A percentile compares a stretch with the other conserved stretches of the same genome.
These are phyloP conservation scores for Cassiopea xamachana DNA, from an alignment of 30 jellyfish, hydroid and myxozoan species.

Conservation along the genomic window DNA sequence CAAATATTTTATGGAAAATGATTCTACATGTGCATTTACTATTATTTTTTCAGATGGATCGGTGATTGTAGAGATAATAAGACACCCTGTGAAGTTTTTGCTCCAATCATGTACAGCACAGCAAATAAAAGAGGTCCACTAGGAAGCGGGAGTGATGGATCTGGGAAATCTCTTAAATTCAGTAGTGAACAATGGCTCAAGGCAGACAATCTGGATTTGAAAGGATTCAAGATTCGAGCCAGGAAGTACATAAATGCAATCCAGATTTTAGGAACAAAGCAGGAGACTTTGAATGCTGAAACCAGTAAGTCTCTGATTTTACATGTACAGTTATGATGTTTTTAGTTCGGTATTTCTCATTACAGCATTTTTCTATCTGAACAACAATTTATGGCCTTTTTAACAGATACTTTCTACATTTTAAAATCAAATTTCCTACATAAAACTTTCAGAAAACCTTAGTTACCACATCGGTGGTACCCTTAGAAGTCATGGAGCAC, in stretches of 20 bases:
- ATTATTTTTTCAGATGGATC: constrained; percentile 56
- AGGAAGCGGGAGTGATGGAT: constrained; percentile 60
- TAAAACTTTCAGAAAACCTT: too few species aligned
- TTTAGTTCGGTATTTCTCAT: too few species aligned
- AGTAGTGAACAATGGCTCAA: constrained; percentile 71
- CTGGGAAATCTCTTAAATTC: constrained; percentile 29
- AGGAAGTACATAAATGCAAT: constrained; percentile 70
- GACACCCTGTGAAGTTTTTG: constrained; percentile 18
- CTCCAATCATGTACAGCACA: constrained; percentile 53
- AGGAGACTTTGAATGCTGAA: neutral
- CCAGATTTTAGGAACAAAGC: constrained; percentile 73
- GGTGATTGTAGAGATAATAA: constrained; percentile 29
- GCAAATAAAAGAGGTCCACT: constrained; percentile 79
- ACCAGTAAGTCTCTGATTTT: neutral
- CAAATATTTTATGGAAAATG: too few species aligned
- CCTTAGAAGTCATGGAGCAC: neutral
- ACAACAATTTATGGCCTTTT: too few species aligned
- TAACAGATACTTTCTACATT: too few species aligned
- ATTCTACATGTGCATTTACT: neutral
- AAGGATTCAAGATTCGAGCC: constrained; percentile 71
- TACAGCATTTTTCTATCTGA: too few species aligned
- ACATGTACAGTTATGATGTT: too few species aligned
- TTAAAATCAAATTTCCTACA: too few species aligned
- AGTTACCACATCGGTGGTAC: too few species aligned
- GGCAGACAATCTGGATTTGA: constrained; percentile 12